Base-by-base conservation (phyloP, 2,797 vertebrate species). In the Argentina silus region DNA sequence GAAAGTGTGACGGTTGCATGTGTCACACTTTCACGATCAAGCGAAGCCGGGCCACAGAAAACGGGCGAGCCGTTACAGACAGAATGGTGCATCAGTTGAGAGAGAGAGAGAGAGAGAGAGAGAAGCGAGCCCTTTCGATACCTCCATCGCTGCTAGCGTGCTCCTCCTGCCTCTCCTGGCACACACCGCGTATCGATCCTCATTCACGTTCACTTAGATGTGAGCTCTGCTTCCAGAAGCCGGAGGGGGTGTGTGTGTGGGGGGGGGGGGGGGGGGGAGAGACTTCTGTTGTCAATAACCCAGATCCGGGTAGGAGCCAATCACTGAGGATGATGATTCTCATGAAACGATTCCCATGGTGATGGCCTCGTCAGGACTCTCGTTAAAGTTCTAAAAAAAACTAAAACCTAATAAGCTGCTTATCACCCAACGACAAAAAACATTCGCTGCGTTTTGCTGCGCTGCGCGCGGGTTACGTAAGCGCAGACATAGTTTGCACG, bases 391-490 rank as follows among this genome's bases (percentile, higher is more conserved):
- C 53, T 8, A 4, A 36, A 36, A 1, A 36, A 36, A 36, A 36
- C 27, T 36, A 62, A 63, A 62, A 72, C 42, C 60, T 72, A 53
- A 65, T 64, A 63, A 65, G 62, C 70, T 72, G 48, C 70, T 65
- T 72, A 53, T 64, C 60, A 55, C 17, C 7, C 48, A 55, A n/a
- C 42, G 5, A 70, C 69, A 53, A 72, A 64, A 55, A 53, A 56
- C 36, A 36, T 56, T 55, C 8, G 70, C 50, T 64, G 60, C 56
- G 11, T 27, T 9, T 21, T 59, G 21, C 12, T 19, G 1, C 9
- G 10, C 19, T 10, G 10, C 7, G 56, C 56, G 21, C 7, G 57
- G 36, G 55, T 57, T 23, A 6, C 59, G 14, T 14, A 15, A 43
- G 59, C 11, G 36, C 2, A 1, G 45, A 66, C 17, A 27, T 10